Percentiles rank a stretch among this genome's conserved stretches.
Conservation (phyloP, 2,888 invertebrate genomes). For the Leptopilina myrica region DNA sequence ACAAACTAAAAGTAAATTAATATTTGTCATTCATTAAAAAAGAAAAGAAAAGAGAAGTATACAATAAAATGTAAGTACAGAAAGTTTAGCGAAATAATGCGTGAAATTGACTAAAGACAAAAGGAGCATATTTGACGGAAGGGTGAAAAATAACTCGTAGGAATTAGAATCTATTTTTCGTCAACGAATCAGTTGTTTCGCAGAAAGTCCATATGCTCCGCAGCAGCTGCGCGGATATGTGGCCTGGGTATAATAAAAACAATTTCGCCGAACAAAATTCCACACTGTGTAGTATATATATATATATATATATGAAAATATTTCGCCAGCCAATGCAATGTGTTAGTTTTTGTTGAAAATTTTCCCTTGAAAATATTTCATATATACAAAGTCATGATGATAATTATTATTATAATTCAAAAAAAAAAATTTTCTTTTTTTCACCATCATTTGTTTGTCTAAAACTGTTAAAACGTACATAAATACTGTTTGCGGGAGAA, state of each 20-base stretch:
- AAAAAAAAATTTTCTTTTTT: slow-evolving; percentile 22
- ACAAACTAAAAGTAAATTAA: too few relatives aligned
- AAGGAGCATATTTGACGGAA: background rate
- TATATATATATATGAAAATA: too few relatives aligned
- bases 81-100: background rate
- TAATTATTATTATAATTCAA: background rate
- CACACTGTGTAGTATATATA: slow-evolving; percentile 6
- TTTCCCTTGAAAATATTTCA: slow-evolving; percentile 2
- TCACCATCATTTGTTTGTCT: background rate
- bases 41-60: too few relatives aligned
- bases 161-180: slow-evolving; percentile 24
- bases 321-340: background rate
- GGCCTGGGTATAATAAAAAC: slow-evolving; percentile 33
- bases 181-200: slow-evolving; percentile 32
- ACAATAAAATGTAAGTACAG: background rate
- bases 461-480: background rate
- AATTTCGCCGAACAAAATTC: slow-evolving; percentile 29
- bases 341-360: slow-evolving; percentile 12
- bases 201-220: slow-evolving; percentile 34
- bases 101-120: background rate
- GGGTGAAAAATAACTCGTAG: background rate
- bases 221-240: slow-evolving; percentile 35
- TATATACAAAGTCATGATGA: slow-evolving; percentile 8
- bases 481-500: background rate
- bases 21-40: too few relatives aligned